Evolutionary conservation across 2,113 vertebrate genomes (phyloP), one percentile per base, ranked within the genome.

Genomic region (Ammodramus savannarum): DNA sequence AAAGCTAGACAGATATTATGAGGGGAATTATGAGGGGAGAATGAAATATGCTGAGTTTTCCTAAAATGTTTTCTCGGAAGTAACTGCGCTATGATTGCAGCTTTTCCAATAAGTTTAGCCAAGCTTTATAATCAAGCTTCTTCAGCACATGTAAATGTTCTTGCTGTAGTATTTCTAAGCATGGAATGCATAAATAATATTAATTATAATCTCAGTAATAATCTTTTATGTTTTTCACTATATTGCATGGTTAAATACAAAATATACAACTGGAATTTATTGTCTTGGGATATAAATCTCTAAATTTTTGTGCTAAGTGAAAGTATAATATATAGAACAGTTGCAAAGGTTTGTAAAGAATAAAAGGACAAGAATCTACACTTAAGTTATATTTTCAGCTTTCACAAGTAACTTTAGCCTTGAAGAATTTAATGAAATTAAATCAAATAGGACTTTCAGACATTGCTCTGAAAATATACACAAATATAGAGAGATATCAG

Each of bases 381-480:
- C 17, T 90, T 74, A 34, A 34, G 21, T 83, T 79, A 12, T 74
- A 32, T 52, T 92, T 71, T 84, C 51, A 86, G 65, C 41, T 92
- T 78, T 84, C 12, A 3, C 25, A 75, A 89, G 66, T 63, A 78
- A 68, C 38, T 90, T 76, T 54, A 80, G 67, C 71, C 85, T 85
- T 77, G 63, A 83, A 80, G 46, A 90, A 69, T 51, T 85, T 87
- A 91, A 80, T 95, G 87, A 58, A 82, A 82, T 91, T 79, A 85
- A 85, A 93, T 86, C 77, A 85, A 91, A 93, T 31, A 83, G 41
- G 19, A 63, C 43, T 73, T 46, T 85, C 4, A 59, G 74, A 96
- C 59, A 77, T 66, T 51, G 31, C 78, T 96, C 63, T 77, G 87
- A 88, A 96, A 91, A 93, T 10, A 69, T n/a, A 94, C 34, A 85